Percentiles rank a stretch among this genome's conserved stretches.
phyloP scores from a whole-genome alignment of 2,888 invertebrate species.

The Tricholauxania praeusta region DNA sequence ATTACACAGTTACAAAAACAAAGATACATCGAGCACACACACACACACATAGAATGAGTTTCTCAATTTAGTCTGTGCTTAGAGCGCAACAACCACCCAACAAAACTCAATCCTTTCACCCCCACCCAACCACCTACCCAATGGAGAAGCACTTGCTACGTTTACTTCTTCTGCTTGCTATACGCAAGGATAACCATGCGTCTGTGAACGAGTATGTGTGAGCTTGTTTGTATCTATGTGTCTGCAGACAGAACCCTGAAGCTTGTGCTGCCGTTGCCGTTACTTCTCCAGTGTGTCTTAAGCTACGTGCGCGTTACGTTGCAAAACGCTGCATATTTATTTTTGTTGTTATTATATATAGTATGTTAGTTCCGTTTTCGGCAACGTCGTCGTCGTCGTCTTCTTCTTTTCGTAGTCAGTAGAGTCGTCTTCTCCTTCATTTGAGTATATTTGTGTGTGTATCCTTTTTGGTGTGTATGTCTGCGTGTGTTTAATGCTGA shows the following conservation, averaged over 20 bases:
- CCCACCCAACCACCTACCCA: conserved; percentile 1
- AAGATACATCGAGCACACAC: not conserved
- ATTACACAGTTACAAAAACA: not conserved
- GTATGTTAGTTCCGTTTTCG: conserved; percentile 14
- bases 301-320: conserved; percentile 59
- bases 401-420: conserved; percentile 10
- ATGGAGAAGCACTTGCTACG: not conserved
- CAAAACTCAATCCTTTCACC: not conserved
- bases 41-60: not conserved
- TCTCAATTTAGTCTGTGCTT: not conserved
- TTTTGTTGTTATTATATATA: conserved; percentile 9
- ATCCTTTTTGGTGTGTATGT: conserved; percentile 6
- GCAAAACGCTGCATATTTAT: conserved; percentile 47
- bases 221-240: conserved; percentile 43
- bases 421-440: conserved; percentile 13
- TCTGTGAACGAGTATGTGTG: conserved; percentile 21
- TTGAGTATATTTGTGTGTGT: conserved; percentile 18
- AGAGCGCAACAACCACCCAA: not conserved
- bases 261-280: not conserved
- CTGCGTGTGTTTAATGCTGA: conserved; percentile 3
- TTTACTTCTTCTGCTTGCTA: conserved; percentile 8
- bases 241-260: conserved; percentile 39
- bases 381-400: conserved; percentile 14
- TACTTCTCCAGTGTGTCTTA: conserved; percentile 60
- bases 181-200: conserved; percentile 13